Evolutionary conservation across 2,797 vertebrate genomes (phyloP).

Genomic region (Heliangelus exortis): DNA sequence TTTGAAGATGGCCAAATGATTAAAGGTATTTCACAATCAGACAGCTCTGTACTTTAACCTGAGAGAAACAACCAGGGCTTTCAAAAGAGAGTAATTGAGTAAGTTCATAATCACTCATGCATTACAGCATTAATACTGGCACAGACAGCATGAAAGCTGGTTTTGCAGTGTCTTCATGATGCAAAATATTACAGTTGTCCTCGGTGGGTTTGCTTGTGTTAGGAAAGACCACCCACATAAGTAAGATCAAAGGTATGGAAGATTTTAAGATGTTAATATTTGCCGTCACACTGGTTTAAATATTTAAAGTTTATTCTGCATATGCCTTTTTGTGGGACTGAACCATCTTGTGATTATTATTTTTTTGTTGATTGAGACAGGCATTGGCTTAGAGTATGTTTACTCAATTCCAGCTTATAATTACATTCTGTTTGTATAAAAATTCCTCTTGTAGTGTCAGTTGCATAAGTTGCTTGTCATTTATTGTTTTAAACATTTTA

Average conservation of each 20-base stretch:
- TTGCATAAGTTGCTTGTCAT: neutral
- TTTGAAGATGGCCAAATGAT: neutral
- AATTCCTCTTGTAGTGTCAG: neutral
- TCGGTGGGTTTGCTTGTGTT: neutral
- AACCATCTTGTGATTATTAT: neutral
- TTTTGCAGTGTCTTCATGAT: neutral
- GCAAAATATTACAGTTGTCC: neutral
- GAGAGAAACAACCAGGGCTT: neutral
- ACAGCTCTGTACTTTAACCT: conserved; percentile 16
- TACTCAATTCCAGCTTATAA: conserved; percentile 5
- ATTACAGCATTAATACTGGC: conserved; percentile 2
- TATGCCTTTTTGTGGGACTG: neutral
- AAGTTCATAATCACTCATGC: neutral
- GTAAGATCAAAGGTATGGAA: neutral
- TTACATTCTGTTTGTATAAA: conserved; percentile 23
- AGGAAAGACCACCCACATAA: neutral
- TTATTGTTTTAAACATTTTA: neutral
- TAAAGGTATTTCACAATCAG: conserved; percentile 1
- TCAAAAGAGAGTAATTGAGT: conserved; percentile 17
- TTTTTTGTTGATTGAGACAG: neutral
- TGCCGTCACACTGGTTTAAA: neutral
- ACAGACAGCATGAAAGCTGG: neutral
- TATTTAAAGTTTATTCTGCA: neutral
- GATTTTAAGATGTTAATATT: neutral
- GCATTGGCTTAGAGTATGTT: neutral